A percentile compares a stretch with the other conserved stretches of the same genome.
Conservation (phyloP, 2,797 vertebrate genomes). For the Cephalopachus bancanus region DNA sequence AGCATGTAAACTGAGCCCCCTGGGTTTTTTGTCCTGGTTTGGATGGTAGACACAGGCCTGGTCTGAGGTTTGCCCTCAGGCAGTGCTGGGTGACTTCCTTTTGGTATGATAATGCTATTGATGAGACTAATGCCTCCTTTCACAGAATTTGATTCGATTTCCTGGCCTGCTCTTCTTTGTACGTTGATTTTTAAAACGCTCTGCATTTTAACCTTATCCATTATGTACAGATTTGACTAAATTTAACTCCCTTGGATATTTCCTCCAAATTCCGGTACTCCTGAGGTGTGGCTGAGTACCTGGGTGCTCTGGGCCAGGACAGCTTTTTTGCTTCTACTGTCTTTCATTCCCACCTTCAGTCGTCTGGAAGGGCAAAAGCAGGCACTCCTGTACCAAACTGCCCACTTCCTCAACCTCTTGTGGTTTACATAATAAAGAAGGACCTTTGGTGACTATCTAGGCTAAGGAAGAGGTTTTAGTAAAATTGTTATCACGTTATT, state of each 20-base stretch:
- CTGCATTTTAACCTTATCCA: conserved; percentile 51
- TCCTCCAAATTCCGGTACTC: conserved; percentile 56
- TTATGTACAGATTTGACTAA: conserved; percentile 70
- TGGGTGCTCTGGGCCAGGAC: not conserved
- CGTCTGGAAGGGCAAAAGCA: not conserved
- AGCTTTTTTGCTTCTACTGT: not conserved
- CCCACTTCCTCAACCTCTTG: not conserved
- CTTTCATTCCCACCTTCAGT: not conserved
- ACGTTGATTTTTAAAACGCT: conserved; percentile 70
- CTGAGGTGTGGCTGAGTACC: not conserved
- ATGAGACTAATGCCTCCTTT: conserved; percentile 72
- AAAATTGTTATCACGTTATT: not conserved
- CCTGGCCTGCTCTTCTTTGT: conserved; percentile 28
- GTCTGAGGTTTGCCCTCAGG: conserved; percentile 32
- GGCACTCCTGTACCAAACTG: not conserved
- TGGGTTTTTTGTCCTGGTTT: not conserved
- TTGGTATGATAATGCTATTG: conserved; percentile 78
- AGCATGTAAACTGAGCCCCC: not conserved
- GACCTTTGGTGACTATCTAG: not conserved
- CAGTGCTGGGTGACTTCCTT: conserved; percentile 60
- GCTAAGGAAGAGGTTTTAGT: not conserved
- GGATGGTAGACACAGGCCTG: not conserved
- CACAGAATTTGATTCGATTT: conserved; percentile 73
- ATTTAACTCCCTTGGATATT: conserved; percentile 47
- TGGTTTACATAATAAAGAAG: not conserved